phyloP scores from a whole-genome alignment of 1,140 invertebrate genomes.

The Druon quercuslanigerum region DNA sequence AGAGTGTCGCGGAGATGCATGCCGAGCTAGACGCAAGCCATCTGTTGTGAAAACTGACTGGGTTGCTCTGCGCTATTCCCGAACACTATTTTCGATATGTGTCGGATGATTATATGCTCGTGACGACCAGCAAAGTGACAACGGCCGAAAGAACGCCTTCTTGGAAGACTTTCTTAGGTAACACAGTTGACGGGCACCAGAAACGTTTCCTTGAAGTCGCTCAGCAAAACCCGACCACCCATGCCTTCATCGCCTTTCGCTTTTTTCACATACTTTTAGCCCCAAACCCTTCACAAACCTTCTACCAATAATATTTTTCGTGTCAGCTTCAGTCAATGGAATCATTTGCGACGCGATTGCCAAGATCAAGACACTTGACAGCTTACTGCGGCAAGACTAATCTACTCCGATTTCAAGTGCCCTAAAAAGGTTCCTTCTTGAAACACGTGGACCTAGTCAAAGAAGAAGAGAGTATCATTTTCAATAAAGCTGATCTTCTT shows the following conservation, averaged over 20 bases:
- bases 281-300: conserved; percentile 10
- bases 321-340: conserved; percentile 19
- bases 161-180: conserved; percentile 35
- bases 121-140: conserved; percentile 57
- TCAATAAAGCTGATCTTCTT: too few relatives aligned
- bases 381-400: background rate
- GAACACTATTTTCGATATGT: conserved; percentile 59
- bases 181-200: conserved; percentile 21
- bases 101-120: conserved; percentile 53
- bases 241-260: conserved; percentile 25
- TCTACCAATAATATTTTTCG: conserved; percentile 27
- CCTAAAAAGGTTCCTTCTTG: background rate
- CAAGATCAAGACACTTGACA: background rate
- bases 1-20: conserved; percentile 63
- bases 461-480: background rate
- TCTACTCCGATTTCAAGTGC: background rate
- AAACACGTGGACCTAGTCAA: background rate
- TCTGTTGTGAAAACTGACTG: conserved; percentile 46
- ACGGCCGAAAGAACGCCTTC: conserved; percentile 42
- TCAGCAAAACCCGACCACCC: conserved; percentile 23
- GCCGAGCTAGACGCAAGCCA: conserved; percentile 52
- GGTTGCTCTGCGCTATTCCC: conserved; percentile 42
- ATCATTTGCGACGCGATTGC: conserved; percentile 22
- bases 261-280: conserved; percentile 14
- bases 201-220: conserved; percentile 30